Base-by-base conservation (phyloP, 2,888 invertebrate genomes). In the Choreutis nemorana region DNA sequence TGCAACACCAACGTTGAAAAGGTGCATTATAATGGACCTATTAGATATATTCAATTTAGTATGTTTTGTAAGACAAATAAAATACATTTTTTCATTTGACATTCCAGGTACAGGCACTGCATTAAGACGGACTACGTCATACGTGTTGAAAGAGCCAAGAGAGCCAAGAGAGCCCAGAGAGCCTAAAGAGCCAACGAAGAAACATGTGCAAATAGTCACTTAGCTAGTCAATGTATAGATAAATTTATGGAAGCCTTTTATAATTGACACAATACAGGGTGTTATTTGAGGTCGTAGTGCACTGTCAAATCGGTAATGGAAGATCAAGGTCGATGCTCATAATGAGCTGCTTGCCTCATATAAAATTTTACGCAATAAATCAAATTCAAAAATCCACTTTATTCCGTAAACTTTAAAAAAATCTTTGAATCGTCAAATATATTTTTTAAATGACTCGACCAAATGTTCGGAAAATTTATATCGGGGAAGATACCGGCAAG, bases 131-230 rank as follows among this genome's bases (percentile, higher is more conserved):
- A 72, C 72, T 1, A 73, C 72, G 0, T 72, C 77, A 0, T 72
- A 77, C 37, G 64, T 75, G 2, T 41, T 71, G n/a, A 77, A 75
- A 32, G 73, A 73, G 25, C 73, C 68, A 0, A 48, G 60, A 6
- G 72, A 75, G 20, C 41, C 41, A 10, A 37, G 36, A 5, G 73
- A 72, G 39, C n/a, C n/a, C n/a, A 77, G 73, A 32, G 73, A 73
- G 25, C 73, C 68, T 0, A 48, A 59, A 6, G 72, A 75, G 20
- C 41, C 41, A 10, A 37, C 37, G 5, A 73, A 72, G 39, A 77
- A 75, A 44, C 77, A 77, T 30, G 77, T 77, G 32, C 73, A 77
- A 42, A 77, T 77, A 2, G 42, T 75, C 29, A 67, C 73, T 28
- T 75, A 70, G 44, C n/a, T 32, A n/a, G 3, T 14, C 13, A 23